Percentiles rank a stretch among this genome's conserved stretches.
phyloP scores from a whole-genome alignment of 1,140 invertebrate species.

The Venustaconcha ellipsiformis region DNA sequence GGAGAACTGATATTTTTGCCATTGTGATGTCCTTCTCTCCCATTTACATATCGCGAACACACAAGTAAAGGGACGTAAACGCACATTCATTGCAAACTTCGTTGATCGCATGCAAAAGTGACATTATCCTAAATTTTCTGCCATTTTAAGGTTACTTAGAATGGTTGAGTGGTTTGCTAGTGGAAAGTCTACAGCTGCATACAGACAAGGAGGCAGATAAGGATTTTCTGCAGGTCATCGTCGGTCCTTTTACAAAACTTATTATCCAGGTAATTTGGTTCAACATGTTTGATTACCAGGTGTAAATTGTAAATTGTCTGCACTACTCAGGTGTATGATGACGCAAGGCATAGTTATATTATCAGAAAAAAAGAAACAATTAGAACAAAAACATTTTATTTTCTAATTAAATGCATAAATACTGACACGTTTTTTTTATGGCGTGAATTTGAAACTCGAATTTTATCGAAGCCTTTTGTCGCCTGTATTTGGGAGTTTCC shows the following conservation, averaged over 20 bases:
- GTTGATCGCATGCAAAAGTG: too few relatives aligned
- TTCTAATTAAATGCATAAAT: neutral
- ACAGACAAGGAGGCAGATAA: slow-evolving; percentile 45
- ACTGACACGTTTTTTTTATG: neutral
- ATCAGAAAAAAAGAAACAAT: neutral
- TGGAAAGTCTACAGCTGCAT: slow-evolving; percentile 53
- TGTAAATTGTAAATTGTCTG: neutral
- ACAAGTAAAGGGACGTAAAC: too few relatives aligned
- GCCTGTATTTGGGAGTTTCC: too few relatives aligned
- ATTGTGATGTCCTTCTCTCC: too few relatives aligned
- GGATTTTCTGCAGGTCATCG: slow-evolving; percentile 70
- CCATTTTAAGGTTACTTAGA: slow-evolving; percentile 66
- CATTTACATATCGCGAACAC: too few relatives aligned
- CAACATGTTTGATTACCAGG: too few relatives aligned
- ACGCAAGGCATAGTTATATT: neutral
- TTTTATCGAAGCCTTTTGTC: neutral
- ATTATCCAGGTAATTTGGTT: slow-evolving; percentile 68
- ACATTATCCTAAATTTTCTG: neutral
- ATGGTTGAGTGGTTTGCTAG: slow-evolving; percentile 60
- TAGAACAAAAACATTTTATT: neutral
- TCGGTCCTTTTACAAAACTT: slow-evolving; percentile 70
- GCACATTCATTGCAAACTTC: too few relatives aligned
- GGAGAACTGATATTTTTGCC: too few relatives aligned
- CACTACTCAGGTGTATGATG: neutral
- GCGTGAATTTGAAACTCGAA: neutral